Conservation (phyloP, 1,140 invertebrate genomes). For the Mactra quadrangularis region DNA sequence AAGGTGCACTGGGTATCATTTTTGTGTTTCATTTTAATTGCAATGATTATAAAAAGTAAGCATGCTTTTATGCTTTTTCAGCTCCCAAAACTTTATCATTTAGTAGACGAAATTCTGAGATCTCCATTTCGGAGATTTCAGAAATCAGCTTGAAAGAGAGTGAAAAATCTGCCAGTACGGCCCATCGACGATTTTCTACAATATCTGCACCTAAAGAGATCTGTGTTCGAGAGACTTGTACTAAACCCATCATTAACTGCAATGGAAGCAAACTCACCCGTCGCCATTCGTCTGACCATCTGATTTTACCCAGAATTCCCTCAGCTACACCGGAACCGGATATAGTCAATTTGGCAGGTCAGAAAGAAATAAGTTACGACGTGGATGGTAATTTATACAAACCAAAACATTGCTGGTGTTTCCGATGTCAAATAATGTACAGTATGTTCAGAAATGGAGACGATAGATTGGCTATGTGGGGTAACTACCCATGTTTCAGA, state of each 20-base stretch:
- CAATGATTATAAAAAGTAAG: too few relatives aligned
- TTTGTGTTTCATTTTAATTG: too few relatives aligned
- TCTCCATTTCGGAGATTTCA: neutral
- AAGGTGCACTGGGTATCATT: too few relatives aligned
- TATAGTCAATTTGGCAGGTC: constrained; percentile 33
- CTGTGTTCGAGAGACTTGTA: neutral
- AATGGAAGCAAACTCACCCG: too few relatives aligned
- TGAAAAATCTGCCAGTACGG: neutral
- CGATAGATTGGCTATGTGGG: constrained; percentile 55
- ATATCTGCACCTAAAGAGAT: neutral
- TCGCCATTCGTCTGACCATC: neutral
- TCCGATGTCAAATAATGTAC: constrained; percentile 65
- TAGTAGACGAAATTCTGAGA: neutral
- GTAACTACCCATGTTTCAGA: constrained; percentile 66
- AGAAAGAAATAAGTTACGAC: constrained; percentile 4
- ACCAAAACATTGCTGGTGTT: constrained; percentile 66
- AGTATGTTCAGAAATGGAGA: constrained; percentile 63
- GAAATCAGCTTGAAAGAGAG: neutral
- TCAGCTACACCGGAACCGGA: constrained; percentile 64
- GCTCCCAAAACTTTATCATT: neutral
- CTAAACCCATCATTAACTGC: too few relatives aligned
- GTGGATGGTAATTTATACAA: constrained; percentile 17
- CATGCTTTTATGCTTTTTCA: too few relatives aligned
- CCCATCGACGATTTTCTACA: neutral
- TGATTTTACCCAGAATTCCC: constrained; percentile 39